Conservation (phyloP, 2,888 invertebrate genomes). For the Brachylomia viminalis region DNA sequence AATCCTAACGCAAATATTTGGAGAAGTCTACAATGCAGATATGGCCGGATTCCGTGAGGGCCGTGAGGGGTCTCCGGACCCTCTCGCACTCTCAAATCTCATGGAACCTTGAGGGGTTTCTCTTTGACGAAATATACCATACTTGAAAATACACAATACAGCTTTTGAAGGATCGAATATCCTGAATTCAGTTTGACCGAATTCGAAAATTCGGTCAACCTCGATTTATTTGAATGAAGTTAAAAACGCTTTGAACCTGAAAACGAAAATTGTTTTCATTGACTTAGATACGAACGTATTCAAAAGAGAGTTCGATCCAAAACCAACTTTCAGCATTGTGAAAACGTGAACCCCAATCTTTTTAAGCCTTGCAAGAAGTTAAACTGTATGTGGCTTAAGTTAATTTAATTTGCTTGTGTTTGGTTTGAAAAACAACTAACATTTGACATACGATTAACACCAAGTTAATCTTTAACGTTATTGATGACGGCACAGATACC, state of each 20-base stretch:
- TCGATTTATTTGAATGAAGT: conserved; percentile 1
- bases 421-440: neutral
- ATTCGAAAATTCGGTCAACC: too few relatives aligned
- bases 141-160: conserved; percentile 73
- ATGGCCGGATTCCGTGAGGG: conserved; percentile 54
- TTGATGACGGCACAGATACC: neutral
- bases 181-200: conserved; percentile 54
- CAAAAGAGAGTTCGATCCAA: neutral
- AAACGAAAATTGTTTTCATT: conserved; percentile 1
- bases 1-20: conserved; percentile 82
- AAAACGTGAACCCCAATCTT: neutral
- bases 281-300: neutral
- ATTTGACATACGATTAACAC: neutral
- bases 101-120: conserved; percentile 77
- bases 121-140: conserved; percentile 72
- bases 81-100: conserved; percentile 55
- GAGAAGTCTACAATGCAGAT: conserved; percentile 72
- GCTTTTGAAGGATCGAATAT: conserved; percentile 75
- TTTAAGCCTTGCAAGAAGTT: neutral
- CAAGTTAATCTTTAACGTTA: conserved; percentile 3
- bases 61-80: conserved; percentile 22
- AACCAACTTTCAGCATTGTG: neutral
- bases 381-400: neutral
- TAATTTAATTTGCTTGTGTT: neutral
- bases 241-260: neutral